Conservation (phyloP, 2,797 vertebrate species). For the Eospalax fontanierii region DNA sequence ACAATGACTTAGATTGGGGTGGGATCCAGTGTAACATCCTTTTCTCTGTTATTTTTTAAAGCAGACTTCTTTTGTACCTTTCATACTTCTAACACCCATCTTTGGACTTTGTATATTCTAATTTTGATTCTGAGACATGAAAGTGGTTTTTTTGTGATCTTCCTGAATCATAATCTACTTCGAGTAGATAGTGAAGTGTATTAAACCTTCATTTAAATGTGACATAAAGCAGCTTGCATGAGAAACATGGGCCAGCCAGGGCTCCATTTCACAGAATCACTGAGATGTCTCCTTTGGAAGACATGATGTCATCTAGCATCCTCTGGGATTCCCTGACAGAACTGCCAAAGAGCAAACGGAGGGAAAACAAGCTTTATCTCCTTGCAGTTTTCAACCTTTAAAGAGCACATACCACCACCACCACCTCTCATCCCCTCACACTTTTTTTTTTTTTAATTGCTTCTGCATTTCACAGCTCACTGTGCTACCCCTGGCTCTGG, state of each 20-base stretch:
- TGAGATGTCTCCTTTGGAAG: slow-evolving; percentile 48
- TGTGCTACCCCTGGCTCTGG: background rate
- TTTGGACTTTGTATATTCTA: slow-evolving; percentile 50
- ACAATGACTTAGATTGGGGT: slow-evolving; percentile 51
- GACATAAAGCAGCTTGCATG: slow-evolving; percentile 14
- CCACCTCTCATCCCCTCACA: background rate
- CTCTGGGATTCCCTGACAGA: slow-evolving; percentile 55
- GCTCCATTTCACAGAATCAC: background rate
- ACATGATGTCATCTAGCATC: slow-evolving; percentile 67
- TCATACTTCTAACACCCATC: slow-evolving; percentile 38
- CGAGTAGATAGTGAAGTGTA: slow-evolving; percentile 56
- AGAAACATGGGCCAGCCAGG: background rate
- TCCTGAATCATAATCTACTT: slow-evolving; percentile 55
- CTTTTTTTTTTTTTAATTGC: background rate
- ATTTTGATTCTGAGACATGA: slow-evolving; percentile 56
- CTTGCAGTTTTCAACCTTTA: slow-evolving; percentile 61
- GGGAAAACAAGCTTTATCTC: slow-evolving; percentile 9
- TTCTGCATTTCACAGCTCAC: background rate
- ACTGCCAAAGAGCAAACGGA: slow-evolving; percentile 71
- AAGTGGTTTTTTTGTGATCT: slow-evolving; percentile 40
- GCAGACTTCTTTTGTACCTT: slow-evolving; percentile 67
- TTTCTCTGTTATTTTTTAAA: slow-evolving; percentile 66
- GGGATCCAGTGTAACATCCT: background rate
- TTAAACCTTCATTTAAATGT: slow-evolving; percentile 60
- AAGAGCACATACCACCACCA: background rate